These are phyloP conservation scores for Akabosia matsudoensis DNA, from an alignment of 1,140 invertebrate species.

Conservation along the genomic window DNA sequence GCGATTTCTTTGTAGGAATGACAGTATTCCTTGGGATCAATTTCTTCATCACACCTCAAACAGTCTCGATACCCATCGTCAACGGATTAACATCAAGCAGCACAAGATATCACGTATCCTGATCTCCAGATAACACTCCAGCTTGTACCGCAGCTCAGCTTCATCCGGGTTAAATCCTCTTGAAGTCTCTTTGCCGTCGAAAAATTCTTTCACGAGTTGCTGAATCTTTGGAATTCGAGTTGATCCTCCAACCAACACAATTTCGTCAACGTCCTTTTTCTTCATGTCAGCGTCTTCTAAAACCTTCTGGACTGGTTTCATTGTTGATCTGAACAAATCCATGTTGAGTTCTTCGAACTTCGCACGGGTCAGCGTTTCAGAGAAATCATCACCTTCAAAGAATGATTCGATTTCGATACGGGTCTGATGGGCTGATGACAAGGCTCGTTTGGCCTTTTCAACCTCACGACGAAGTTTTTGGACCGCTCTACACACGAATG, in stretches of 20 bases:
- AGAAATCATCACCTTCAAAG: constrained; percentile 98
- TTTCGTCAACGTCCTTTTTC: constrained; percentile 97
- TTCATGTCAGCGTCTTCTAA: constrained; percentile 97
- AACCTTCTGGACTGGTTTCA: constrained; percentile 97
- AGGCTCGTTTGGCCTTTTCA: constrained; percentile 56
- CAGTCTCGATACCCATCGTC: constrained; percentile 98
- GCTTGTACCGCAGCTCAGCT: constrained; percentile 48
- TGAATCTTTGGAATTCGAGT: constrained; percentile 99
- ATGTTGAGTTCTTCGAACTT: constrained; percentile 99
- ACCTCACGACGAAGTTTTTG: constrained; percentile 95
- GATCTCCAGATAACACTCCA: constrained; percentile 71
- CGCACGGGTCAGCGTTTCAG: constrained; percentile 95
- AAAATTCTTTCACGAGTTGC: constrained; percentile 96
- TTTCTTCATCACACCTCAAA: constrained; percentile 99
- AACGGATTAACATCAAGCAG: constrained; percentile 96
- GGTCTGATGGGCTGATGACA: constrained; percentile 95
- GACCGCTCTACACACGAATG: constrained; percentile 69
- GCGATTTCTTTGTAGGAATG: constrained; percentile 98
- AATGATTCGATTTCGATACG: constrained; percentile 99
- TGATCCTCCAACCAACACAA: constrained; percentile 96
- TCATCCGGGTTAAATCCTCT: constrained; percentile 97
- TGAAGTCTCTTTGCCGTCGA: constrained; percentile 95
- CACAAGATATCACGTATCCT: constrained; percentile 92
- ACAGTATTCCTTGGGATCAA: constrained; percentile 96
- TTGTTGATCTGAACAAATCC: constrained; percentile 93